Evolutionary conservation across 2,888 invertebrate genomes (phyloP).

Genomic region (Epirrhoe alternata): DNA sequence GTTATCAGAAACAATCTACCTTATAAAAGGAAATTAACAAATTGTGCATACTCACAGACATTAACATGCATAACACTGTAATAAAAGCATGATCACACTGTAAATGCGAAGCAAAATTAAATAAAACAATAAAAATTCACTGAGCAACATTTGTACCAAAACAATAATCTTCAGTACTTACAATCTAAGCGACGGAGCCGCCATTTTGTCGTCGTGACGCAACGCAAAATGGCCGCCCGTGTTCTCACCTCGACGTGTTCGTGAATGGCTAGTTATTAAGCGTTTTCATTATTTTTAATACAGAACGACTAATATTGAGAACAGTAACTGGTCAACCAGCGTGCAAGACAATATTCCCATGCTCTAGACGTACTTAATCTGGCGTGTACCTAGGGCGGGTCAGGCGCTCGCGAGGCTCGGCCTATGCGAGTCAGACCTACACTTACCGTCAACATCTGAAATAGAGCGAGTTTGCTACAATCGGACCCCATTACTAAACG

Average conservation of each 20-base stretch:
- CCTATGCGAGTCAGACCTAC: slow-evolving; percentile 74
- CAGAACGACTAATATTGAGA: slow-evolving; percentile 46
- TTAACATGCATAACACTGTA: slow-evolving; percentile 83
- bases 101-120: slow-evolving; percentile 79
- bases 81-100: slow-evolving; percentile 82
- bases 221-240: slow-evolving; percentile 74
- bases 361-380: slow-evolving; percentile 56
- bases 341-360: slow-evolving; percentile 59
- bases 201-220: slow-evolving; percentile 66
- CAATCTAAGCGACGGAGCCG: slow-evolving; percentile 68
- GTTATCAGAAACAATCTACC: slow-evolving; percentile 65
- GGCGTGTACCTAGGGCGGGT: slow-evolving; percentile 58
- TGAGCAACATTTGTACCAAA: slow-evolving; percentile 75
- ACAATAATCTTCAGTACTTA: slow-evolving; percentile 77
- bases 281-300: slow-evolving; percentile 40
- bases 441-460: slow-evolving; percentile 86
- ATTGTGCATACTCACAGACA: slow-evolving; percentile 84
- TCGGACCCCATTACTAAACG: slow-evolving; percentile 72
- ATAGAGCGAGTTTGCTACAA: slow-evolving; percentile 78
- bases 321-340: slow-evolving; percentile 53
- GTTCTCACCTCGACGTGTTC: slow-evolving; percentile 63
- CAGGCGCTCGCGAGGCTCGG: slow-evolving; percentile 49
- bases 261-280: slow-evolving; percentile 57
- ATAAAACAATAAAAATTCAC: slow-evolving; percentile 60
- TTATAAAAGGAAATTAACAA: slow-evolving; percentile 66